Conservation (phyloP, 1,140 invertebrate genomes). For the Cardiocondyla obscurior region DNA sequence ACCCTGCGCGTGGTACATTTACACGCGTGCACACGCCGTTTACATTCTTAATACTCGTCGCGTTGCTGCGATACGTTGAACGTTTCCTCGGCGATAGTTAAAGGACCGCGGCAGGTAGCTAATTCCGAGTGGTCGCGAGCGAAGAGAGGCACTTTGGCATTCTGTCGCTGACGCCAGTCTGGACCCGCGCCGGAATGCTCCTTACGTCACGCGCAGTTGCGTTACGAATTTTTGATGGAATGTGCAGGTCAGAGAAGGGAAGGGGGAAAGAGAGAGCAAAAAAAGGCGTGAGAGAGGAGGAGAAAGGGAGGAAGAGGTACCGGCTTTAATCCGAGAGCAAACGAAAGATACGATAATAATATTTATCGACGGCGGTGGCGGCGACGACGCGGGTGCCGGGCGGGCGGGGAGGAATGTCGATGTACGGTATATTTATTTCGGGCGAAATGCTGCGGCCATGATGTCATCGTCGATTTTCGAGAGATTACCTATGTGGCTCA, state of each 20-base stretch:
- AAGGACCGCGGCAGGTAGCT: constrained; percentile 23
- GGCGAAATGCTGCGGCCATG: constrained; percentile 59
- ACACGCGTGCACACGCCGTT: not conserved
- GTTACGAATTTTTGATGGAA: constrained; percentile 45
- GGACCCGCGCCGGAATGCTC: constrained; percentile 46
- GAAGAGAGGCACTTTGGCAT: constrained; percentile 12
- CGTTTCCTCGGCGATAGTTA: not conserved
- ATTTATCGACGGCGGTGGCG: not conserved
- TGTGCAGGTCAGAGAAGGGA: constrained; percentile 15
- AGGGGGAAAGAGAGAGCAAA: not conserved
- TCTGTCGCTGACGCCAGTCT: constrained; percentile 41
- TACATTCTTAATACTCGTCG: not conserved
- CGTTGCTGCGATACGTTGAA: not conserved
- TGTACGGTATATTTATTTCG: constrained; percentile 71
- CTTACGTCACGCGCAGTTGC: constrained; percentile 35
- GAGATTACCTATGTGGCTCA: constrained; percentile 54
- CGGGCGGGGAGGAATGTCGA: constrained; percentile 59
- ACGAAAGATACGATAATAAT: constrained; percentile 53
- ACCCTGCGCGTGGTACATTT: not conserved
- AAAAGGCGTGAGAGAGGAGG: not conserved
- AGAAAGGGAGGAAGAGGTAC: not conserved
- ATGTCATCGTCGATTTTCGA: constrained; percentile 70
- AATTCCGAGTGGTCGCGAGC: constrained; percentile 12
- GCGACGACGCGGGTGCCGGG: not conserved
- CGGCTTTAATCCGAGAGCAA: constrained; percentile 46